A percentile compares a stretch with the other conserved stretches of the same genome.
Evolutionary conservation across 1,140 invertebrate species (phyloP).

Genomic region (Chironomus tepperi): DNA sequence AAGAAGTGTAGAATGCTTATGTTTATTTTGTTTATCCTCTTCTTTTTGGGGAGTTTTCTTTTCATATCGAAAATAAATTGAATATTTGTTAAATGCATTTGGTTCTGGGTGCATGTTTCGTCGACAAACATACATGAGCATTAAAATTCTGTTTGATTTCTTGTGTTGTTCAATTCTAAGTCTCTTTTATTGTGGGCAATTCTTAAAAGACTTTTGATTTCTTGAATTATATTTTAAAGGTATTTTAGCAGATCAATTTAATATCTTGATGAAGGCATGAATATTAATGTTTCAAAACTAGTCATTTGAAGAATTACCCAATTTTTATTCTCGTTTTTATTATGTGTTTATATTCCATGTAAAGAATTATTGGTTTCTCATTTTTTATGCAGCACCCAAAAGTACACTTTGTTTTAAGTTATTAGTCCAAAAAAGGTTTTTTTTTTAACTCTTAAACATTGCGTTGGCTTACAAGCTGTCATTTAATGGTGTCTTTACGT

Average conservation of each 20-base stretch:
- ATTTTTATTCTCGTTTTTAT: too few species aligned
- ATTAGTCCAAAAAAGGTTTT: conserved; percentile 12
- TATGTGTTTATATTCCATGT: too few species aligned
- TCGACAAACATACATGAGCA: conserved; percentile 7
- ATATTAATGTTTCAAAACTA: neutral
- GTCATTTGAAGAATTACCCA: neutral
- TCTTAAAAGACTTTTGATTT: too few species aligned
- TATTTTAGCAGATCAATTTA: too few species aligned
- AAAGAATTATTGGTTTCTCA: too few species aligned
- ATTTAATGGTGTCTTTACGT: neutral
- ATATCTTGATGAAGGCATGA: too few species aligned
- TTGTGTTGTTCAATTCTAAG: neutral
- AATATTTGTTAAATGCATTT: conserved; percentile 1
- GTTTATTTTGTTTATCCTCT: neutral
- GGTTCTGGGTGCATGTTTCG: neutral
- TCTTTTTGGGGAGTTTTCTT: conserved; percentile 7
- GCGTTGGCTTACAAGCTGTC: neutral
- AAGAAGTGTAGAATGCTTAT: neutral
- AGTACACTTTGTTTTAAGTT: neutral
- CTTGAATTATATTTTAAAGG: too few species aligned
- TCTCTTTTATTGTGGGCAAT: neutral
- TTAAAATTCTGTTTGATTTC: neutral
- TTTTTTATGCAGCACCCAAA: too few species aligned
- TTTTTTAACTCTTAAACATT: neutral
- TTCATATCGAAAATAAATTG: conserved; percentile 13